Conservation (phyloP, 2,888 invertebrate genomes). For the Caenorhabditis panamensis region DNA sequence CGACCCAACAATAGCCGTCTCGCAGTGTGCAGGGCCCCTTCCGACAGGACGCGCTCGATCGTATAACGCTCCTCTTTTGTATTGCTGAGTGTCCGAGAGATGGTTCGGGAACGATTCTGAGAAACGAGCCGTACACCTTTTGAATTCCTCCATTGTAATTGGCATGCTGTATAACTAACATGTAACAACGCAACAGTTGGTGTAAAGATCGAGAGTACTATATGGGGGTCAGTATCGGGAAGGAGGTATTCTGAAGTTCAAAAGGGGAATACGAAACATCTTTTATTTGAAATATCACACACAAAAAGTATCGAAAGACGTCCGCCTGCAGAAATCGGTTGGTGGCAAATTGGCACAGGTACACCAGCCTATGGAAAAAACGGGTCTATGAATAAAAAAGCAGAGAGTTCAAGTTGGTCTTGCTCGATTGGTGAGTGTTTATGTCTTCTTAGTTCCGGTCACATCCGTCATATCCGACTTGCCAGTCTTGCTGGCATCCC, state of each 20-base stretch:
- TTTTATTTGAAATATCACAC: no score
- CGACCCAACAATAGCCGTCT: constrained; percentile 40
- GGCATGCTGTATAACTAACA: constrained; percentile 50
- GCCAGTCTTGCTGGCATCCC: neutral
- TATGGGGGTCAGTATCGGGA: no score
- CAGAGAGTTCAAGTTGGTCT: no score
- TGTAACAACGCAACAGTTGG: constrained; percentile 47
- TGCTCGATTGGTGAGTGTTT: no score
- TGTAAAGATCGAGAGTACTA: constrained; percentile 3
- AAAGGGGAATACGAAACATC: no score
- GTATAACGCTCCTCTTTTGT: constrained; percentile 55
- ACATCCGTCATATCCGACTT: constrained; percentile 2
- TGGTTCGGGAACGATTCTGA: constrained; percentile 21
- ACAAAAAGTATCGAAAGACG: no score
- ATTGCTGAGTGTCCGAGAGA: constrained; percentile 34
- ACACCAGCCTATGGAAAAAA: no score
- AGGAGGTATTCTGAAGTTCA: no score
- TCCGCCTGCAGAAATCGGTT: no score
- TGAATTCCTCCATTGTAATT: constrained; percentile 52
- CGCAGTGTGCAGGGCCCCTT: constrained; percentile 13
- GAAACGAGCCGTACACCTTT: constrained; percentile 41
- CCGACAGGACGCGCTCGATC: constrained; percentile 22
- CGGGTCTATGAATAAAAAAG: no score
- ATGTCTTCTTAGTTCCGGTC: no score
- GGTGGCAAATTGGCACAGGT: no score